Evolutionary conservation across 2,888 invertebrate genomes (phyloP), one percentile per base, ranked within the genome.

Genomic region (Fragum sueziense): DNA sequence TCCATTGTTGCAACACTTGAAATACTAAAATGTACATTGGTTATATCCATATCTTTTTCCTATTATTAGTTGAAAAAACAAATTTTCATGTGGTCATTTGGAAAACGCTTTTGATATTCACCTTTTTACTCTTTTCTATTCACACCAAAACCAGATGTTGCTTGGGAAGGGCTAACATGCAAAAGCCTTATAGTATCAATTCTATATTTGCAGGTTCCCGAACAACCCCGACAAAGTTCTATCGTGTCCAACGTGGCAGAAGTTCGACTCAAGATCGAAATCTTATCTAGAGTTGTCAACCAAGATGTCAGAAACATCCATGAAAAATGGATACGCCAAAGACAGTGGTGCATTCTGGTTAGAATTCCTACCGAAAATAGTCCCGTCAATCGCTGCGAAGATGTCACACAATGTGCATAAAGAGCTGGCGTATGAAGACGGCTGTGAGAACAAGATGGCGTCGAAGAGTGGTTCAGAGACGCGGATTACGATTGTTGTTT

Each of bases 321-420:
- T 65, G n/a, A 65, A 65, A 27, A 31, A 47, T 0, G 69, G 57
- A 14, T 77, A 73, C 31, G 77, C 73, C 11, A 69, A 77, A 57
- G 73, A 72, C 2, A 47, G 71, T 34, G 77, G 73, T 0, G 22
- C 72, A 7, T 77, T 77, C 62, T 77, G 77, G 77, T 37, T 77
- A 0, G 54, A 73, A 1, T 67, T 69, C 27, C 37, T 77, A 52
- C 77, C 77, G n/a, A 17, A 25, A 14, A 47, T 76, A 6, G n/a
- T 68, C 11, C 37, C 57, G 14, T 27, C 41, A 14, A 57, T 54
- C 33, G 33, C 33, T 17, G 17, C 0, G 0, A 31, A 27, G 34
- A 51, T 34, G 51, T 9, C 67, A 1, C n/a, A 3, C 6, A 20
- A 27, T 2, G 25, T 34, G 7, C 65, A 65, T 2, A 22, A 33